Conservation (phyloP, 1,140 invertebrate species). For the Coptotermes formosanus region DNA sequence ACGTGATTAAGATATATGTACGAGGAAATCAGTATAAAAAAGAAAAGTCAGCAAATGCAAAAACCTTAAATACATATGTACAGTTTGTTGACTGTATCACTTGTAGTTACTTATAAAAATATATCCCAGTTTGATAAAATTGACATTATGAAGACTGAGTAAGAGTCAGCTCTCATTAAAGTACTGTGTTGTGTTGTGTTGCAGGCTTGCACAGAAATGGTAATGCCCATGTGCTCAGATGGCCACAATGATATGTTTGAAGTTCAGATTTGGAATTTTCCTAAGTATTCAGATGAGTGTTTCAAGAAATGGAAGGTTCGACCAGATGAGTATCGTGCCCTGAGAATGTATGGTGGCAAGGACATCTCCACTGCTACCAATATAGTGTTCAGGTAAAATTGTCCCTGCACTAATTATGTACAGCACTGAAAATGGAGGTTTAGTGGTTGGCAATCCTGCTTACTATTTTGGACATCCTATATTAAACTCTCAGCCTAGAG, state of each 20-base stretch:
- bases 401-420: background rate
- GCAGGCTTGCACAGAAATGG: constrained; percentile 92
- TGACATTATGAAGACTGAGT: no score
- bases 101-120: no score
- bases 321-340: constrained; percentile 64
- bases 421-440: background rate
- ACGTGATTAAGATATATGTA: no score
- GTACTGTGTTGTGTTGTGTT: background rate
- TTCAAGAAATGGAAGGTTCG: constrained; percentile 65
- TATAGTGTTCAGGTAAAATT: constrained; percentile 73
- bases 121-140: no score
- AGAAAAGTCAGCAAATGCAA: no score
- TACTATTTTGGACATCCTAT: no score
- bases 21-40: no score
- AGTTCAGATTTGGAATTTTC: constrained; percentile 70
- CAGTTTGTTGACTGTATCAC: no score
- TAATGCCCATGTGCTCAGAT: constrained; percentile 87
- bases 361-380: constrained; percentile 69
- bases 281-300: constrained; percentile 63
- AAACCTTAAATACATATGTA: no score
- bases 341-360: constrained; percentile 78
- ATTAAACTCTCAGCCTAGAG: no score
- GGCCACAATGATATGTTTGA: constrained; percentile 84
- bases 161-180: no score
- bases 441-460: no score